phyloP scores from a whole-genome alignment of 92 coral and sea anemone species.

The Epizoanthus stellaris region DNA sequence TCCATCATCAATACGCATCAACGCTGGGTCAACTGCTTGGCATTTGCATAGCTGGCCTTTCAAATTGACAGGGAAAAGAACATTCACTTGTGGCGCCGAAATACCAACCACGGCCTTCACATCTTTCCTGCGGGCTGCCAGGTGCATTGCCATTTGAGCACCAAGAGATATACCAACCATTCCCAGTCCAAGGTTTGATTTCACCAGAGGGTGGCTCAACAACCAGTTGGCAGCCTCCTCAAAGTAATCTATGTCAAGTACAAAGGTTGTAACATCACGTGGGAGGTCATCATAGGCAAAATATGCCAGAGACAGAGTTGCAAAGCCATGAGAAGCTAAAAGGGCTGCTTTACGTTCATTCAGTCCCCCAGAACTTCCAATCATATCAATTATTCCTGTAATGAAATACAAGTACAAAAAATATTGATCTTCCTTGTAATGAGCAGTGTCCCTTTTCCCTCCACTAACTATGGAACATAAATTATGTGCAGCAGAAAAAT shows the following conservation, averaged over 20 bases:
- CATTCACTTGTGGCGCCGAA: slow-evolving; percentile 36
- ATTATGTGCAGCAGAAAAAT: too few species aligned
- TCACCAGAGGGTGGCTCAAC: slow-evolving; percentile 54
- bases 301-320: slow-evolving; percentile 69
- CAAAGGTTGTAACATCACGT: slow-evolving; percentile 42
- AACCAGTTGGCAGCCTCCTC: slow-evolving; percentile 80
- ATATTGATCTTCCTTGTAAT: too few species aligned
- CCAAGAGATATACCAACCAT: slow-evolving; percentile 29
- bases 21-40: neutral
- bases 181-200: slow-evolving; percentile 37
- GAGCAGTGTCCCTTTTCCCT: too few species aligned
- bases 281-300: slow-evolving; percentile 71
- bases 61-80: slow-evolving; percentile 42
- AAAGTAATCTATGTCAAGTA: slow-evolving; percentile 73
- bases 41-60: slow-evolving; percentile 15
- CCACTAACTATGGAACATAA: too few species aligned
- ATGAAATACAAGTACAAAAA: too few species aligned
- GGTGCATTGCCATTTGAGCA: slow-evolving; percentile 44
- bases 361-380: slow-evolving; percentile 72
- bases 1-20: slow-evolving; percentile 10
- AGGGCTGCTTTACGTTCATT: slow-evolving; percentile 72
- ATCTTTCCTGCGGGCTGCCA: slow-evolving; percentile 27
- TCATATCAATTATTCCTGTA: slow-evolving; percentile 68
- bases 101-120: slow-evolving; percentile 12
- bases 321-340: slow-evolving; percentile 81